Base-by-base conservation (phyloP, 2,113 vertebrate genomes). In the Ardeotis arabs region DNA sequence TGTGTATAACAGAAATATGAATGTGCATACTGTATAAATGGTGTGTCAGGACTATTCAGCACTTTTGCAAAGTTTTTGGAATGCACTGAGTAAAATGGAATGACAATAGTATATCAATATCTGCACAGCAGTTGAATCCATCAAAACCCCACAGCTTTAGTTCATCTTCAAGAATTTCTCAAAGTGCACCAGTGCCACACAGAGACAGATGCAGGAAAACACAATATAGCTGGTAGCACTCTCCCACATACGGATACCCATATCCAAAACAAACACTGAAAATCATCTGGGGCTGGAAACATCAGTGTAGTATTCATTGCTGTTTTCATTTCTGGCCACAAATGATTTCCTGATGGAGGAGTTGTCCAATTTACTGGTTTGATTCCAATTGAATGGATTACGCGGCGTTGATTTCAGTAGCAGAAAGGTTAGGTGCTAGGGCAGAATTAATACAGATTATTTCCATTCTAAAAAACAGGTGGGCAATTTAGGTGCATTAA, bases 151-250 rank as follows among this genome's bases (percentile, higher is more conserved):
- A 64, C 64, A 82, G 87, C 66, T 89, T 95, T 35, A 75, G 31
- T 64, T 56, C 56, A 74, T 93, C 85, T 47, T 90, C 39, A 63
- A 62, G 83, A 87, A 89, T 78, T 87, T 96, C 77, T 95, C 73
- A 50, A 96, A 96, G 94, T 92, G 80, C 94, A 96, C 90, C 94
- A 96, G 90, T 96, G 96, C 96, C 96, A 94, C 94, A 95, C 73
- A 93, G 93, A 96, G 96, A 97, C 96, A 95, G 92, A 89, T 0
- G 27, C 56, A 87, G 85, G 93, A 95, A 96, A 95, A 84, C 68
- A 93, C 94, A 94, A 27, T 56, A 64, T 5, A 78, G 64, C 83
- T 49, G 86, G 49, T 27, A 92, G 72, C 49, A 15, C 41, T 60
- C 39, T 70, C 66, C 29, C 62, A 50, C 31, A 39, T 45, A 74